phyloP scores from a whole-genome alignment of 2,888 invertebrate genomes.

The Dendrolimus houi region DNA sequence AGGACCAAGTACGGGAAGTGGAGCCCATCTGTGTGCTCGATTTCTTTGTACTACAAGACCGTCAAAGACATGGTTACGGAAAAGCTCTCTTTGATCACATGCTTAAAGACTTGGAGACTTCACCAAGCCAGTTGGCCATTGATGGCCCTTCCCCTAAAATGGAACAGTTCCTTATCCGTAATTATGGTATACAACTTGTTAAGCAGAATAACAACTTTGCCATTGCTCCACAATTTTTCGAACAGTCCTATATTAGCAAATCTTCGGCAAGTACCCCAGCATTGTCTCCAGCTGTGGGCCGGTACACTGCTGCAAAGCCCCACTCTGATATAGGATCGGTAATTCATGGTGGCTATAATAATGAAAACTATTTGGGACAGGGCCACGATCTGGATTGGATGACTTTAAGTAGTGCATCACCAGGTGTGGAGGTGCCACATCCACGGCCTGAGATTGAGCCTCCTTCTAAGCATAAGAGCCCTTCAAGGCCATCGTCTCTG shows the following conservation, averaged over 20 bases:
- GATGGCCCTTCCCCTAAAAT: not conserved
- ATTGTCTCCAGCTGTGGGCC: slow-evolving; percentile 27
- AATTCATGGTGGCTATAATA: slow-evolving; percentile 10
- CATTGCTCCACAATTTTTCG: not conserved
- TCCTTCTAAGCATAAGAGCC: not conserved
- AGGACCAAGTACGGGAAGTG: not conserved
- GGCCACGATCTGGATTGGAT: not conserved
- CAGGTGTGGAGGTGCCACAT: slow-evolving; percentile 4
- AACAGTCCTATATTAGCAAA: slow-evolving; percentile 11
- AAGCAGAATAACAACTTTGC: not conserved
- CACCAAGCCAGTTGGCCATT: not conserved
- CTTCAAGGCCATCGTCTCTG: slow-evolving; percentile 8
- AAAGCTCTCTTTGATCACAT: not conserved
- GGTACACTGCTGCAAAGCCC: slow-evolving; percentile 44
- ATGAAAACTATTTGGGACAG: not conserved
- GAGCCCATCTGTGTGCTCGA: not conserved
- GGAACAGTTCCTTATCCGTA: not conserved
- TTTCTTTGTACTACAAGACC: not conserved
- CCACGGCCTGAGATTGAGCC: slow-evolving; percentile 4
- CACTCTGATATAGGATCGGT: slow-evolving; percentile 40
- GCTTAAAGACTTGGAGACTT: not conserved
- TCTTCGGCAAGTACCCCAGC: slow-evolving; percentile 26
- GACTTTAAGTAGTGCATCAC: not conserved
- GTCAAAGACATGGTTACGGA: not conserved
- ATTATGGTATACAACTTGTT: not conserved